A percentile compares a stretch with the other conserved stretches of the same genome.
These are phyloP conservation scores for Caenorhabditis sp. DNA, from an alignment of 2,888 invertebrate genomes.

Conservation along the genomic window DNA sequence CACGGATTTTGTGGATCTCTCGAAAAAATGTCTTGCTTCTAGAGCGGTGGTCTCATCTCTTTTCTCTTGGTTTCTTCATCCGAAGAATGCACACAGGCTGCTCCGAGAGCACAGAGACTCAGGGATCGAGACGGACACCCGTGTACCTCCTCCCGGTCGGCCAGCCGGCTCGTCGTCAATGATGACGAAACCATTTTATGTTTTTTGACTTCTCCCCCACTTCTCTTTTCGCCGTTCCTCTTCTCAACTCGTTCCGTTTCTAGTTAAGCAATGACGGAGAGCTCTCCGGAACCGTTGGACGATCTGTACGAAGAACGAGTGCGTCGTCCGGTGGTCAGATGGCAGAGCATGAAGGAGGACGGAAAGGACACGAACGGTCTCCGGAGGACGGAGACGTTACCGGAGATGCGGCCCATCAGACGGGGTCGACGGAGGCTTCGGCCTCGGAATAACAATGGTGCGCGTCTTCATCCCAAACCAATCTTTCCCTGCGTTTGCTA, in stretches of 20 bases:
- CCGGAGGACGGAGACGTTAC: constrained; percentile 60
- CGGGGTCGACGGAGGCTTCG: constrained; percentile 25
- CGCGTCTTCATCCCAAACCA: no score
- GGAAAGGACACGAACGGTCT: constrained; percentile 53
- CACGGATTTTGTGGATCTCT: constrained; percentile 1
- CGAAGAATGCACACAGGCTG: constrained; percentile 34
- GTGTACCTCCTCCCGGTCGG: constrained; percentile 37
- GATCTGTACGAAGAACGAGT: constrained; percentile 56
- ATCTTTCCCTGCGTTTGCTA: no score
- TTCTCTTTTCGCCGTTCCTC: background rate
- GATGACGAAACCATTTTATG: constrained; percentile 47
- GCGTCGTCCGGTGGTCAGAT: constrained; percentile 62
- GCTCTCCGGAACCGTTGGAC: constrained; percentile 68
- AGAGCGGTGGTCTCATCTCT: constrained; percentile 46
- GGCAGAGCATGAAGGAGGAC: constrained; percentile 63
- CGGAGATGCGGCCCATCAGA: constrained; percentile 44
- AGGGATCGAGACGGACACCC: constrained; percentile 40
- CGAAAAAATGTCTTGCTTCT: constrained; percentile 36
- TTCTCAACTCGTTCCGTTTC: background rate
- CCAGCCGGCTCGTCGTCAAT: constrained; percentile 31
- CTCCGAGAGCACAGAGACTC: constrained; percentile 23
- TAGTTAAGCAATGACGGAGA: constrained; percentile 59
- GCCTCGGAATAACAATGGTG: constrained; percentile 46
- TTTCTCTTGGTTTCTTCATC: constrained; percentile 18
- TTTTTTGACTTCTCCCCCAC: constrained; percentile 14